Evolutionary conservation across 2,888 invertebrate species (phyloP).

Genomic region (Hemicrepidius hirtus): DNA sequence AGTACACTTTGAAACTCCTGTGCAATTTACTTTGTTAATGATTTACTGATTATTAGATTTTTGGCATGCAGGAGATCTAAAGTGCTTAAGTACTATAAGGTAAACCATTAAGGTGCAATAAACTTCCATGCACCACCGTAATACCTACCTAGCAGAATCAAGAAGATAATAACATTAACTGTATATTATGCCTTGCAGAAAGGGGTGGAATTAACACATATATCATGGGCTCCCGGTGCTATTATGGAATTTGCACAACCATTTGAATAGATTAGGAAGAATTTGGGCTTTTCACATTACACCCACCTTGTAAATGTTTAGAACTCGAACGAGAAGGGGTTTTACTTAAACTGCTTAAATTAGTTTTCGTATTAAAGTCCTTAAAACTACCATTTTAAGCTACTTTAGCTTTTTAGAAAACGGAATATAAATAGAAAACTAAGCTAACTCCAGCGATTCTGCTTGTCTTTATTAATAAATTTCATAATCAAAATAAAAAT

Average conservation of each 20-base stretch:
- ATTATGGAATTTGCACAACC: slow-evolving; percentile 33
- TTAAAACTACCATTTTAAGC: no score
- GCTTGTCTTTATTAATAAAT: no score
- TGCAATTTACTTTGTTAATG: not conserved
- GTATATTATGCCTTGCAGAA: slow-evolving; percentile 30
- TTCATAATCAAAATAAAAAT: no score
- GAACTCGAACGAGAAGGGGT: not conserved
- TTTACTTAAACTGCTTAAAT: slow-evolving; percentile 1
- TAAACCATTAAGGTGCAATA: slow-evolving; percentile 14
- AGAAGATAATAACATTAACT: slow-evolving; percentile 32
- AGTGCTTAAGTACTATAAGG: slow-evolving; percentile 7
- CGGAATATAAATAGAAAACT: no score
- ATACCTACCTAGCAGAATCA: slow-evolving; percentile 23
- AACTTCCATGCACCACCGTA: slow-evolving; percentile 5
- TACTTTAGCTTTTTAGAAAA: no score
- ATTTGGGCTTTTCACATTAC: slow-evolving; percentile 19
- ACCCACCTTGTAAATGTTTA: not conserved
- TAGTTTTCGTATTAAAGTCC: not conserved
- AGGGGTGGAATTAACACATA: slow-evolving; percentile 36
- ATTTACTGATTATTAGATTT: slow-evolving; percentile 10
- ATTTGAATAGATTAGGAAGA: slow-evolving; percentile 34
- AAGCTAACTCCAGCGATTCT: no score
- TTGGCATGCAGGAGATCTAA: slow-evolving; percentile 4
- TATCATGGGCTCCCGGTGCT: slow-evolving; percentile 24
- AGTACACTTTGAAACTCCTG: not conserved